Conservation (phyloP, 2,797 vertebrate species). For the Babyrousa celebensis region DNA sequence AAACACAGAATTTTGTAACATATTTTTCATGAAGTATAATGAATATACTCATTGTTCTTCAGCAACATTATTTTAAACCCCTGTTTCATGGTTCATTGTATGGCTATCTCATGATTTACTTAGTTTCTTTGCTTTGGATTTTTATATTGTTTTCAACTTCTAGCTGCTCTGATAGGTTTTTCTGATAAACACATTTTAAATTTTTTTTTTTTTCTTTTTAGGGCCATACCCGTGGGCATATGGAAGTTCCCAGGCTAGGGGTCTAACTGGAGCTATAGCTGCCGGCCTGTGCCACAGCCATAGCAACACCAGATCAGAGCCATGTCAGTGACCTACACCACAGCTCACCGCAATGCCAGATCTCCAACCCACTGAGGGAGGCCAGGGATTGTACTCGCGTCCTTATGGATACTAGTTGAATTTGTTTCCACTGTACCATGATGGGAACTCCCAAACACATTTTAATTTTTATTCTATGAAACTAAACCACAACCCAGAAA, state of each 20-base stretch:
- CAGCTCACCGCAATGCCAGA: too few relatives aligned
- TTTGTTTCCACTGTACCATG: too few relatives aligned
- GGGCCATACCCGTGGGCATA: too few relatives aligned
- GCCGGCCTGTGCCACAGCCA: too few relatives aligned
- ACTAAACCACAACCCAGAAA: neutral
- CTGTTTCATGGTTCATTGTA: neutral
- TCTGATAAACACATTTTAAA: neutral
- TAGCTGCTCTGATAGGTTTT: neutral
- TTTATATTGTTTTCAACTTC: neutral
- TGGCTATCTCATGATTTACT: neutral
- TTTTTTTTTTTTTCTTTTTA: too few relatives aligned
- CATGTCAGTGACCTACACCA: too few relatives aligned
- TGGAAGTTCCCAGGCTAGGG: too few relatives aligned
- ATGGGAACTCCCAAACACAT: neutral
- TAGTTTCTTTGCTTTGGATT: neutral
- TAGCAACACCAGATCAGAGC: too few relatives aligned
- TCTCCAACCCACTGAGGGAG: too few relatives aligned
- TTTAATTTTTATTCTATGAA: neutral
- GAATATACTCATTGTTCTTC: neutral
- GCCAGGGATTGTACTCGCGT: too few relatives aligned
- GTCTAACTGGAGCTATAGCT: too few relatives aligned
- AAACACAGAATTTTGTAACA: conserved; percentile 2
- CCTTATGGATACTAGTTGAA: too few relatives aligned
- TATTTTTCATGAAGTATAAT: neutral
- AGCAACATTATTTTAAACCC: neutral